A percentile compares a stretch with the other conserved stretches of the same genome.
These are phyloP conservation scores for Saturnia pavonia DNA, from an alignment of 2,888 invertebrate genomes.

Conservation along the genomic window DNA sequence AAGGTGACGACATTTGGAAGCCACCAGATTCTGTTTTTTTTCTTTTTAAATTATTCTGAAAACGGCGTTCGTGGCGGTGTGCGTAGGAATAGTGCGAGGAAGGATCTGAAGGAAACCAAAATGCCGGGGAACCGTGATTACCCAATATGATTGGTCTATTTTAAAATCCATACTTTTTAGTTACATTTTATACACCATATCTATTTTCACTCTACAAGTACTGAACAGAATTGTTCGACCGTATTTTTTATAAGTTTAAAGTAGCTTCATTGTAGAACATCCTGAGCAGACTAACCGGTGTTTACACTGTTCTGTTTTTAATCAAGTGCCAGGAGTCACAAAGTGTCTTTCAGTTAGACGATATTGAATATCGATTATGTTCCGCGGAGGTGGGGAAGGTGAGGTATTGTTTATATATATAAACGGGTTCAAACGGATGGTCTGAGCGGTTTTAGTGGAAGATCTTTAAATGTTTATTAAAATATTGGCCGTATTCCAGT, in stretches of 20 bases:
- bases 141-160: no score
- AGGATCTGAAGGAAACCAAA: no score
- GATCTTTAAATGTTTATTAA: background rate
- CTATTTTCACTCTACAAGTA: no score
- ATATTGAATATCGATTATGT: conserved; percentile 10
- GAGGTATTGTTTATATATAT: background rate
- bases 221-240: background rate
- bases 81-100: no score
- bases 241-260: background rate
- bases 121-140: no score
- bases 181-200: no score
- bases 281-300: background rate
- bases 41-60: no score
- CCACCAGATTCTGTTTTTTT: no score
- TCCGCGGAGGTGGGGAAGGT: background rate
- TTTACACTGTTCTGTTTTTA: conserved; percentile 20
- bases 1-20: no score
- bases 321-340: conserved; percentile 18
- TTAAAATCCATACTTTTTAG: no score
- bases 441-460: background rate
- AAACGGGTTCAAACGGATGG: background rate
- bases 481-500: no score
- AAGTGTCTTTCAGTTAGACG: background rate
- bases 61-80: no score
- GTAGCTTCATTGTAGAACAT: conserved; percentile 12